Evolutionary conservation across 1,140 invertebrate genomes (phyloP).

Genomic region (Ceratina calcarata): DNA sequence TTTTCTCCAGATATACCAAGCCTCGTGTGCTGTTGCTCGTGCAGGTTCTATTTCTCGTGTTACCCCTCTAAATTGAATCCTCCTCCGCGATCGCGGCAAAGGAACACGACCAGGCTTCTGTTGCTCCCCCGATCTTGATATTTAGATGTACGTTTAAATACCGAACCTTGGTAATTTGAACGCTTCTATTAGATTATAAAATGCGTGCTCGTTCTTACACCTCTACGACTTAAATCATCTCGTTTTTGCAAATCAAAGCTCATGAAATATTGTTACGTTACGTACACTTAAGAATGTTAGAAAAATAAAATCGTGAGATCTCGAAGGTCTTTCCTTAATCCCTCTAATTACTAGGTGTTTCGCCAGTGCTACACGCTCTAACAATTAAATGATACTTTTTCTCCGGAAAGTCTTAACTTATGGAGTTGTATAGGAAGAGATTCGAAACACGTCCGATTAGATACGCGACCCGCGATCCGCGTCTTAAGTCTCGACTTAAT

Average conservation of each 20-base stretch:
- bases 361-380: not conserved
- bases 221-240: no score
- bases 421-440: not conserved
- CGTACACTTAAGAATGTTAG: no score
- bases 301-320: no score
- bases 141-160: not conserved
- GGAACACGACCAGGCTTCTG: not conserved
- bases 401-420: not conserved
- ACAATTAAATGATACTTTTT: constrained; percentile 17
- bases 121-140: constrained; percentile 29
- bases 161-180: no score
- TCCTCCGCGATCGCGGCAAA: not conserved
- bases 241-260: no score
- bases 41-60: constrained; percentile 15
- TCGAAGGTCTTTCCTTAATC: no score
- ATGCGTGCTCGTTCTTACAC: no score
- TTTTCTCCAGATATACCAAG: not conserved
- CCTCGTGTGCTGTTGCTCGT: not conserved
- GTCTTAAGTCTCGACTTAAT: constrained; percentile 10
- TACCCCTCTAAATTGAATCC: constrained; percentile 27
- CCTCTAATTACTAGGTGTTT: no score
- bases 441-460: not conserved
- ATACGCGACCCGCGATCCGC: not conserved
- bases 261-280: no score
- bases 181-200: no score